Evolutionary conservation across 2,113 vertebrate species (phyloP).

Genomic region (Nycticryphes semicollaris): DNA sequence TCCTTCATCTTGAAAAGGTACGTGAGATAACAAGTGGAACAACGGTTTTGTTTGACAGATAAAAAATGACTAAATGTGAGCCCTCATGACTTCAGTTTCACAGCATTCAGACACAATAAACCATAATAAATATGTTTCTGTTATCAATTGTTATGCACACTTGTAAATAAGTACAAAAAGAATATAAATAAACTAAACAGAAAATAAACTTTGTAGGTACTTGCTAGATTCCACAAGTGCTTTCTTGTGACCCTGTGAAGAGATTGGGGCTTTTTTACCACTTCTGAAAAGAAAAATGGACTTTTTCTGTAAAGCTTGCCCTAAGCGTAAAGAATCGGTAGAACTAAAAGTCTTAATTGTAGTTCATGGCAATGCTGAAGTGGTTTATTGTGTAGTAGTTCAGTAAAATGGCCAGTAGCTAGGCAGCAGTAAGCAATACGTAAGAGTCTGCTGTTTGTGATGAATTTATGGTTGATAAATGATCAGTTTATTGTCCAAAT

Average conservation of each 20-base stretch:
- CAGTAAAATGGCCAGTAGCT: not conserved
- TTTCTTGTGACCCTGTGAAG: not conserved
- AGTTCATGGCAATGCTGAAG: not conserved
- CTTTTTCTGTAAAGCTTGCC: not conserved
- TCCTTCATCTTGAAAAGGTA: conserved; percentile 82
- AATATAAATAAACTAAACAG: not conserved
- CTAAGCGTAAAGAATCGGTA: not conserved
- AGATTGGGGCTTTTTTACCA: not conserved
- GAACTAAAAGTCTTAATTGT: not conserved
- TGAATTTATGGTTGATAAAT: not conserved
- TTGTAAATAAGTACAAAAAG: not conserved
- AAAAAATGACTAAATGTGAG: not conserved
- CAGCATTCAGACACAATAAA: not conserved
- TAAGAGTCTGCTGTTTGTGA: not conserved
- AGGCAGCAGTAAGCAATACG: not conserved
- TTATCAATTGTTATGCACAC: not conserved
- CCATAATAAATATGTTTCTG: not conserved
- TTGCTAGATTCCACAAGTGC: not conserved
- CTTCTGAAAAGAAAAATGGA: not conserved
- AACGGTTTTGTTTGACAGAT: not conserved
- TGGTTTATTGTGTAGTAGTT: not conserved
- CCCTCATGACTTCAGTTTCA: not conserved
- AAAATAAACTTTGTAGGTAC: not conserved
- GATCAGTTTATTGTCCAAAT: not conserved
- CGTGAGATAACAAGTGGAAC: not conserved